Base-by-base conservation (phyloP, 2,888 invertebrate species). In the Congeria kusceri region DNA sequence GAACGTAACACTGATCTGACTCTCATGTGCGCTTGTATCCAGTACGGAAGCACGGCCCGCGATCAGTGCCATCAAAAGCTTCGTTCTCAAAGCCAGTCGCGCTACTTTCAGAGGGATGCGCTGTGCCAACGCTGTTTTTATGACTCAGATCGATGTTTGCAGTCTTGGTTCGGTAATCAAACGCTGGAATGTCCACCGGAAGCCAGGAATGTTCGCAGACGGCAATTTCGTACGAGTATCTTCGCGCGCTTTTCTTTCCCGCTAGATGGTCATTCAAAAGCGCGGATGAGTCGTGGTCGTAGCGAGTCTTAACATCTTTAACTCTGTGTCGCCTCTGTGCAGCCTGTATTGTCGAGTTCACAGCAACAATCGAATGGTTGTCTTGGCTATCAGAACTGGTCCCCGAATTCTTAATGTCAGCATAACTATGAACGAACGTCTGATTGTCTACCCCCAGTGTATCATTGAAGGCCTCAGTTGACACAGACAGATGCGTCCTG, bases 221-320 rank as follows among this genome's bases (percentile, higher is more conserved):
- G 0, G 84, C 84, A 32, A 82, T 49, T 64, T 82, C 81, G 57
- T 84, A 84, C 13, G 84, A 84, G 67, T 82, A 71, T 62, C 84
- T 66, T 18, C 84, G 62, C 46, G 77, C 62, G 9, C 49, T 39
- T 61, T 81, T 84, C 47, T 77, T 59, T 23, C 78, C 79, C 5
- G 76, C 76, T 28, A 78, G 73, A 56, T 76, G 79, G 49, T 79
- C 82, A 1, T 32, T 62, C 49, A 79, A 65, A 61, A 81, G 68
- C 59, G 72, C 68, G 4, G n/a, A 47, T 28, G 73, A n/a, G 3
- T 59, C 18, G 39, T 47, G 28, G 7, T 58, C 58, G 15, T 25
- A n/a, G 27, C 44, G 46, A 39, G 11, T 69, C 15, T 66, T 56
- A 20, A 47, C 39, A 39, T 39, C 59, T 7, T 39, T 11, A 39